Base-by-base conservation (phyloP, 2,113 vertebrate species). In the Alosa alosa region DNA sequence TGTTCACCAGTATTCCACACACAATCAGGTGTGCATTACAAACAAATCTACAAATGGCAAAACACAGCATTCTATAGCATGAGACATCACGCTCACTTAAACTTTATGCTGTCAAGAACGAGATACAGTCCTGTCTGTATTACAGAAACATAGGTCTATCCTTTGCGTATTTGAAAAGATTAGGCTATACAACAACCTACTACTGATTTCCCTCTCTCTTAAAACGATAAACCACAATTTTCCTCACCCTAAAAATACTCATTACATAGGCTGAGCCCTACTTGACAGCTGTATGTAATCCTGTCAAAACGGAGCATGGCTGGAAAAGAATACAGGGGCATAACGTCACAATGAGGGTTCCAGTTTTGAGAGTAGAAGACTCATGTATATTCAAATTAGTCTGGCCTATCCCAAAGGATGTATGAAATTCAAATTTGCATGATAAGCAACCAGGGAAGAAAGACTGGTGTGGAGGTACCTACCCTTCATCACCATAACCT, bases 401-500 rank as follows among this genome's bases (percentile, higher is more conserved):
- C 31, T 78, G 72, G 72, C 25, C 72, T 78, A 78, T 78, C 72
- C 72, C 39, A 10, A 78, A 39, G 36, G 72, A 78, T 78, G 72
- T 78, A 78, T 78, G 72, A 78, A 78, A 78, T 78, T 78, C 72
- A 78, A 78, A 78, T 78, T 78, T 78, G 72, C 72, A 78, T 78
- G 72, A 39, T 39, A 78, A 78, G 72, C 36, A 78, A 36, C 5
- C 72, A 39, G 72, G 31, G 72, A 78, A 36, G 72, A 15, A 39
- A 5, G 36, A 11, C 31, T 31, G 31, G 13, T 78, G 13, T 10
- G 72, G 72, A 78, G 72, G 72, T 78, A 78, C 31, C 72, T 39
- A 22, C 55, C 72, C 39, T 15, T 78, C 31, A 41, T 75, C 68
- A 75, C 31, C 72, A 78, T 39, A 78, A 11, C 25, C 72, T 39